phyloP scores from a whole-genome alignment of 2,113 vertebrate species.

The Athene noctua region DNA sequence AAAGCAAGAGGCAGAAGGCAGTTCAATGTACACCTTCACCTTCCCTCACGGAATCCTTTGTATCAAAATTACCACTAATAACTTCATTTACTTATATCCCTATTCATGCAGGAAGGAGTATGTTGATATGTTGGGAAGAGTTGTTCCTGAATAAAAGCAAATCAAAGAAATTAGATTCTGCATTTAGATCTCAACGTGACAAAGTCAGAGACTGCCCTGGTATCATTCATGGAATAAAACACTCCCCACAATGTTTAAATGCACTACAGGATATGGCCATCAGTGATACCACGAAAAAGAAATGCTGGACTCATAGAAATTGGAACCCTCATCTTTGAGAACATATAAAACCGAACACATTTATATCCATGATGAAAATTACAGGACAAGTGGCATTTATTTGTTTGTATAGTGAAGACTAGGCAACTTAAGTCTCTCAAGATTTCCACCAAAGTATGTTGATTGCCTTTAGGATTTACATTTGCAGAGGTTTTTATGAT shows the following conservation, averaged over 20 bases:
- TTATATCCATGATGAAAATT: slow-evolving; percentile 19
- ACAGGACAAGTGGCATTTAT: slow-evolving; percentile 32
- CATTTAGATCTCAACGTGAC: background rate
- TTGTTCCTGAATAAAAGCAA: background rate
- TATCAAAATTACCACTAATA: background rate
- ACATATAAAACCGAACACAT: background rate
- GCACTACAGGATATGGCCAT: background rate
- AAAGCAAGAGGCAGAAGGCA: background rate
- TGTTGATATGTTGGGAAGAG: background rate
- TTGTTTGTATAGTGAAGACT: slow-evolving; percentile 14
- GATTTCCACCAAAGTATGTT: slow-evolving; percentile 12
- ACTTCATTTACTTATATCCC: background rate
- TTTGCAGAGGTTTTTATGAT: background rate
- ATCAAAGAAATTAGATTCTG: background rate
- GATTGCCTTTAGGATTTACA: slow-evolving; percentile 24
- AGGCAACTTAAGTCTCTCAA: slow-evolving; percentile 9
- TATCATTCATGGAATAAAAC: background rate
- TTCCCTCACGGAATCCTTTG: background rate
- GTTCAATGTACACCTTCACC: background rate
- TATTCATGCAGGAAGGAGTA: background rate
- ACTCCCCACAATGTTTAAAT: background rate
- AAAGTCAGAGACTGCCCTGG: background rate
- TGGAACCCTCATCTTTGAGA: background rate
- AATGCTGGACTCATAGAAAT: background rate
- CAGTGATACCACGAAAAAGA: background rate